Evolutionary conservation across 1,140 invertebrate species (phyloP).

Genomic region (Drosophila subobscura): DNA sequence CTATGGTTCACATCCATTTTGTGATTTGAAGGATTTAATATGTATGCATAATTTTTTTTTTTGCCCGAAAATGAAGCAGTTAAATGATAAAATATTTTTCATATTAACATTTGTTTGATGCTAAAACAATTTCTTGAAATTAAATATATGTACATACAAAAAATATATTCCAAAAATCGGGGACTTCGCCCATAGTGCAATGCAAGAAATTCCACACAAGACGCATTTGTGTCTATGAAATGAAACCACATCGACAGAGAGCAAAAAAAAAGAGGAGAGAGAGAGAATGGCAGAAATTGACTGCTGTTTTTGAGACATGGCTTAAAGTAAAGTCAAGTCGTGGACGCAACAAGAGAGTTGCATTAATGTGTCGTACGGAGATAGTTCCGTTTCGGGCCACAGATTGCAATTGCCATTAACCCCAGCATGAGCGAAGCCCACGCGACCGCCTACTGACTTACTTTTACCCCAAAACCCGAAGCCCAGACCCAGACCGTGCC

Average conservation of each 20-base stretch:
- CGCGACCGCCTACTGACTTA: conserved; percentile 56
- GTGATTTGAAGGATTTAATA: too few species aligned
- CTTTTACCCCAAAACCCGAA: conserved; percentile 34
- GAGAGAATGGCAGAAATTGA: conserved; percentile 12
- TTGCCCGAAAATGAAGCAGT: too few species aligned
- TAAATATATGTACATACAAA: too few species aligned
- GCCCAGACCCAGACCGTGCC: neutral
- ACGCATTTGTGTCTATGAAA: conserved; percentile 27
- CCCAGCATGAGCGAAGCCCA: conserved; percentile 32
- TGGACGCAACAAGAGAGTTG: conserved; percentile 27
- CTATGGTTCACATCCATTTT: too few species aligned
- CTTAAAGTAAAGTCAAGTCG: conserved; percentile 18
- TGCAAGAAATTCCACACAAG: conserved; percentile 46
- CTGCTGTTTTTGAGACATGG: conserved; percentile 35
- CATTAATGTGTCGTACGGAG: conserved; percentile 41
- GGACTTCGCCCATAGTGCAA: neutral
- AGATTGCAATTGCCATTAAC: conserved; percentile 52
- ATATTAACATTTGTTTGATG: too few species aligned
- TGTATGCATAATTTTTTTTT: too few species aligned
- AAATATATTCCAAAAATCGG: neutral
- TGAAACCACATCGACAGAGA: conserved; percentile 13
- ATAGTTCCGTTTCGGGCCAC: conserved; percentile 48
- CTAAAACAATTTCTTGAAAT: too few species aligned
- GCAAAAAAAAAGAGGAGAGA: conserved; percentile 2
- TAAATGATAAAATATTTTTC: too few species aligned